Conservation (phyloP, 2,888 invertebrate genomes). For the Diabrotica balteata region DNA sequence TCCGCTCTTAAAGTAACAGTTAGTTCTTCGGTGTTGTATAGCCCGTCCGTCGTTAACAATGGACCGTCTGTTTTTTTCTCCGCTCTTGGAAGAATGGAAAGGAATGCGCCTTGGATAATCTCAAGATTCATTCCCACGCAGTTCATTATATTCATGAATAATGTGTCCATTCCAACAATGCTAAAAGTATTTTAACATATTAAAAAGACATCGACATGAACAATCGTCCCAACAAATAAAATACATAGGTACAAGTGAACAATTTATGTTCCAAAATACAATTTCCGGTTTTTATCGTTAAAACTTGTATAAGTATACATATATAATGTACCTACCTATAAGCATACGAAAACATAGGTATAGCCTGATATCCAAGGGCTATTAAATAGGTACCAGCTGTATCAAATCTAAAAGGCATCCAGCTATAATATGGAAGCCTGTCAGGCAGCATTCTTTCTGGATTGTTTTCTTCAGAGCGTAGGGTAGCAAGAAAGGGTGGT, state of each 20-base stretch:
- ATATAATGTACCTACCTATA: slow-evolving; percentile 28
- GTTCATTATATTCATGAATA: slow-evolving; percentile 56
- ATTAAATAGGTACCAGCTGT: slow-evolving; percentile 48
- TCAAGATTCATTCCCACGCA: slow-evolving; percentile 50
- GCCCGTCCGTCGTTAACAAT: slow-evolving; percentile 11
- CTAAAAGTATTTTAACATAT: slow-evolving; percentile 37
- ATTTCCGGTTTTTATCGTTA: no score
- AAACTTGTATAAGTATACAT: not conserved
- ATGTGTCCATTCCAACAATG: slow-evolving; percentile 52
- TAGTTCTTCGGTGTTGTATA: slow-evolving; percentile 34
- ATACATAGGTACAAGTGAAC: no score
- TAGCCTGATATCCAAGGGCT: slow-evolving; percentile 53
- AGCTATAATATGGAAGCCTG: slow-evolving; percentile 50
- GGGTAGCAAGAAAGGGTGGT: slow-evolving; percentile 45
- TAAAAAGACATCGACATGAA: no score
- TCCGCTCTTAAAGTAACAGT: slow-evolving; percentile 44
- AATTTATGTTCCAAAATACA: no score
- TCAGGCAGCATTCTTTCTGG: slow-evolving; percentile 35
- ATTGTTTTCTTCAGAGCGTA: slow-evolving; percentile 31
- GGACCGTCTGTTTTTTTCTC: slow-evolving; percentile 25
- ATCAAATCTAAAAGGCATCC: slow-evolving; percentile 54
- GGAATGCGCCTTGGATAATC: slow-evolving; percentile 54
- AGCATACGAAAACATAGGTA: slow-evolving; percentile 52
- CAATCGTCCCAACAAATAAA: no score
- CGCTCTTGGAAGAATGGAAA: slow-evolving; percentile 44